Base-by-base conservation (phyloP, 35 echinoderm and acorn worm species). In the Eucidaris tribuloides region DNA sequence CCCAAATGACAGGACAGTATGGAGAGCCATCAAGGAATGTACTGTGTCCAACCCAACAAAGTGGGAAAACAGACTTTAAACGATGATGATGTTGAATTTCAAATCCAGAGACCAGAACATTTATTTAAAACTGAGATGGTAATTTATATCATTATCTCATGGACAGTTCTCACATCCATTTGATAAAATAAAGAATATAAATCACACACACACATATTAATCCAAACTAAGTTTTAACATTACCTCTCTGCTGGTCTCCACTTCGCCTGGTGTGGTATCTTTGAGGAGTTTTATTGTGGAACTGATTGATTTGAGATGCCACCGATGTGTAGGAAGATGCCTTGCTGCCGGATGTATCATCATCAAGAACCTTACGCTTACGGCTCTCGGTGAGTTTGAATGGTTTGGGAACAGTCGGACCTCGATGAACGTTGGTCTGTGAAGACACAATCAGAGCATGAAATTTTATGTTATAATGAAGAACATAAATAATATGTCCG, bases 201-300 rank as follows among this genome's bases (percentile, higher is more conserved):
- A 17, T 17, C 17, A 57, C 25, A 19, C 2, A 6, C 37, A 5
- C 0, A 71, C 17, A 71, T 31, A 57, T 0, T 34, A 31, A 19
- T 6, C 19, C 24, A 35, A 4, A 71, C 4, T 5, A 5, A 3
- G 27, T 33, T 28, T 71, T 24, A 45, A 7, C 42, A 33, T 84
- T 61, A 93, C 91, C 91, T 93, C 84, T 93, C 52, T 88, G 82
- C 45, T 83, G 87, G 22, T 96, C 88, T 20, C 55, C 11, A 59
- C 57, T 35, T 9, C 85, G 85, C 77, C 79, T 88, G 0, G 62
- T 59, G 61, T 82, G 89, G 78, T 84, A 97, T n/a, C 94, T 31
- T 0, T 97, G 90, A 35, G 94, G 94, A 2, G 94, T 97, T 78
- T 85, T 92, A 3, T 30, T 68, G 2, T 92, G 81, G 39, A 97